phyloP scores from a whole-genome alignment of 1,140 invertebrate genomes.

The Triops cancriformis region DNA sequence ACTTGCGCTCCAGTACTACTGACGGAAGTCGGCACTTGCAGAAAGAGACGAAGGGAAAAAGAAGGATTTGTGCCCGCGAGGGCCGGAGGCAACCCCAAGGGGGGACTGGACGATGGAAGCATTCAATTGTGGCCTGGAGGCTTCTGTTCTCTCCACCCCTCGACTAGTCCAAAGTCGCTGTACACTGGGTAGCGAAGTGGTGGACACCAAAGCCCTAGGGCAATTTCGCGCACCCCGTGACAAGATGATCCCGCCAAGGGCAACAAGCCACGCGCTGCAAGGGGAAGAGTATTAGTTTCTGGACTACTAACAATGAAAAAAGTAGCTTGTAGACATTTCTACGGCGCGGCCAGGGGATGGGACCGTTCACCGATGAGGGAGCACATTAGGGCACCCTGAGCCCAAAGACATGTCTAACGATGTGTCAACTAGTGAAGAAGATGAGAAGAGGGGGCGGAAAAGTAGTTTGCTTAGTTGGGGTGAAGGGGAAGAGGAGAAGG shows the following conservation, averaged over 20 bases:
- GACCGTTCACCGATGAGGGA: not conserved
- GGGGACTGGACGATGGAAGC: not conserved
- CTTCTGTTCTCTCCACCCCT: not conserved
- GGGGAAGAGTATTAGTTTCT: not conserved
- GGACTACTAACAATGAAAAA: not conserved
- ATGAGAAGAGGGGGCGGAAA: too few species aligned
- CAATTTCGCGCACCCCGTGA: constrained; percentile 9
- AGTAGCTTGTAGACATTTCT: not conserved
- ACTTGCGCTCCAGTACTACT: not conserved
- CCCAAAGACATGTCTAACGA: not conserved
- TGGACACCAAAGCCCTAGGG: not conserved
- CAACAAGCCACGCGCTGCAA: not conserved
- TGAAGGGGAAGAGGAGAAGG: too few species aligned
- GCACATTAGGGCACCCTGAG: not conserved
- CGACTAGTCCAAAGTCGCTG: too few species aligned
- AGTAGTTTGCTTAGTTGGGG: too few species aligned
- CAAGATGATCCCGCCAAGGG: constrained; percentile 3
- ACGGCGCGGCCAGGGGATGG: not conserved
- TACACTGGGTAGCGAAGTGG: not conserved
- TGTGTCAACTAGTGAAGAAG: not conserved
- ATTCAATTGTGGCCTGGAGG: not conserved
- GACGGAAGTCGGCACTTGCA: not conserved
- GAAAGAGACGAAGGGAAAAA: not conserved
- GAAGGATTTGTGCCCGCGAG: not conserved
- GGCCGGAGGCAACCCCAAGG: not conserved